A percentile compares a stretch with the other conserved stretches of the same genome.
These are phyloP conservation scores for Morelia viridis DNA, from an alignment of 2,797 vertebrate species.

Conservation along the genomic window DNA sequence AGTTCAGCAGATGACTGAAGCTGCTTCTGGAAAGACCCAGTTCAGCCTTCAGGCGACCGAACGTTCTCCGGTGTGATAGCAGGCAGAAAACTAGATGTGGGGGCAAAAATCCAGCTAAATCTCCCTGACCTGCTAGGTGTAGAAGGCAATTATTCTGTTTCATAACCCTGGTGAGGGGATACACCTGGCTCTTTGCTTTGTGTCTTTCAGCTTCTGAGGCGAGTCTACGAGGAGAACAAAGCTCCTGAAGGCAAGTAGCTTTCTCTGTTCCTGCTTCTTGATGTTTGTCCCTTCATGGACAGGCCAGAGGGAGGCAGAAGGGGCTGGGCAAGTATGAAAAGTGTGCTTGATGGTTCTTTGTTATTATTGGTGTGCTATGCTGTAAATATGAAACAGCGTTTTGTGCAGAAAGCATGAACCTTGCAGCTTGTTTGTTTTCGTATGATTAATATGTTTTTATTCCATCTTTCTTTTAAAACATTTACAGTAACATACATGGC, in stretches of 20 bases:
- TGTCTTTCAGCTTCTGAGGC: slow-evolving; percentile 84
- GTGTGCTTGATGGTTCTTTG: neutral
- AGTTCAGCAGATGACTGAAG: neutral
- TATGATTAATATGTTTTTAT: neutral
- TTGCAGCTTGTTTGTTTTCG: neutral
- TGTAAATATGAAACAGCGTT: neutral
- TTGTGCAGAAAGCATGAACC: neutral
- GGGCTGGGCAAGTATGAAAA: neutral
- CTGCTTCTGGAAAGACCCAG: neutral
- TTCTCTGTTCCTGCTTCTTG: neutral
- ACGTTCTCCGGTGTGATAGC: too few species aligned
- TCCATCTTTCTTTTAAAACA: neutral
- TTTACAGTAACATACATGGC: neutral
- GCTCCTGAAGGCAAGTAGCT: slow-evolving; percentile 79
- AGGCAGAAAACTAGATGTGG: neutral
- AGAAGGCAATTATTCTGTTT: neutral
- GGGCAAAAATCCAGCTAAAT: neutral
- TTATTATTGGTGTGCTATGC: neutral
- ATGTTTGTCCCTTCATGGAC: neutral
- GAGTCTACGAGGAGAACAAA: slow-evolving; percentile 85
- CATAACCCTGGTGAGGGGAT: neutral
- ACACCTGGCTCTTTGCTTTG: slow-evolving; percentile 40
- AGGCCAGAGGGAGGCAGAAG: neutral
- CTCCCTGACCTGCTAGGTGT: neutral
- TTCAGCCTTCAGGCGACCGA: neutral